Conservation (phyloP, 2,888 invertebrate genomes). For the Acronicta aceris region DNA sequence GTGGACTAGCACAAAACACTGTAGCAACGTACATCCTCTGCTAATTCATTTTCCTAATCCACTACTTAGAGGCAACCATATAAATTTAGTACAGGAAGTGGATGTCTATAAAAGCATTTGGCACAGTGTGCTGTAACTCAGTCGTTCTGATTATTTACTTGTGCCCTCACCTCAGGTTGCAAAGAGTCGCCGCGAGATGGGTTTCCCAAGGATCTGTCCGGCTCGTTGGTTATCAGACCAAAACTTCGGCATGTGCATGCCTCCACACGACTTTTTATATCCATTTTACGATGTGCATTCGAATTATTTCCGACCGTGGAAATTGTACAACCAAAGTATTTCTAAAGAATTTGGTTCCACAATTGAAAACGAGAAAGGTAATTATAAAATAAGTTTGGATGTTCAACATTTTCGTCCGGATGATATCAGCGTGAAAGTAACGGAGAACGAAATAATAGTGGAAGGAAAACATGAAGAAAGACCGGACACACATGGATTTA, state of each 20-base stretch:
- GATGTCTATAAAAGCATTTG: constrained; percentile 65
- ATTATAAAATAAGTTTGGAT: constrained; percentile 90
- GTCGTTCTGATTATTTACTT: constrained; percentile 44
- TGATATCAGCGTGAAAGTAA: constrained; percentile 91
- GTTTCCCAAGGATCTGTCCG: constrained; percentile 55
- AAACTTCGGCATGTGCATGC: constrained; percentile 56
- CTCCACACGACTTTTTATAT: constrained; percentile 62
- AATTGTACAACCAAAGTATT: constrained; percentile 53
- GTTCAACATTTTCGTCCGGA: constrained; percentile 92
- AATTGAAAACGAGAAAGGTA: constrained; percentile 67
- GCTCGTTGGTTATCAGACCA: constrained; percentile 52
- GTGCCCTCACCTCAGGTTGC: constrained; percentile 16
- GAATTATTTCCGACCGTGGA: constrained; percentile 70
- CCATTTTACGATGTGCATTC: constrained; percentile 58
- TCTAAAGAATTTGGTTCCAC: constrained; percentile 66
- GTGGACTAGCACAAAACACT: too few species aligned
- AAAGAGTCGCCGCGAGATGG: constrained; percentile 53
- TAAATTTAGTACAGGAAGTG: constrained; percentile 53
- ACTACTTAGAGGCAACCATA: constrained; percentile 47
- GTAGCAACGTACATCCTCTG: too few species aligned
- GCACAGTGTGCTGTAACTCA: constrained; percentile 55
- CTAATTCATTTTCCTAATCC: neutral
- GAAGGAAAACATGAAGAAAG: constrained; percentile 88
- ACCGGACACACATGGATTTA: constrained; percentile 81
- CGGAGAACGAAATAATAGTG: constrained; percentile 89